These are phyloP conservation scores for Anoplophora glabripennis DNA, from an alignment of 1,140 invertebrate species.

Conservation along the genomic window DNA sequence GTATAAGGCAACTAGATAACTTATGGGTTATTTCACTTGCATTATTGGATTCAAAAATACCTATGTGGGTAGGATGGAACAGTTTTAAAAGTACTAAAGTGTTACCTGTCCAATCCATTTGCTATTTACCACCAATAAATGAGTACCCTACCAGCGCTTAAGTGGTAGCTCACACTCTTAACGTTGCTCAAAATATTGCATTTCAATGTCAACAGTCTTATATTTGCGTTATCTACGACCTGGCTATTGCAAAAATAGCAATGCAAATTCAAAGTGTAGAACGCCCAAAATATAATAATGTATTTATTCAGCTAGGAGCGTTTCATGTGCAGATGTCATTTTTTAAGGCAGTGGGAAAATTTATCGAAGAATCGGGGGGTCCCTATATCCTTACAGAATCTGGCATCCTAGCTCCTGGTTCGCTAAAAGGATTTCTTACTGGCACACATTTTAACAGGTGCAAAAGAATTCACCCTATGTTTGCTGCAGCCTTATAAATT, in stretches of 20 bases:
- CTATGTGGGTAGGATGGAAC: constrained; percentile 44
- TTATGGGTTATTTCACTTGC: constrained; percentile 38
- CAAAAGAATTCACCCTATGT: constrained; percentile 46
- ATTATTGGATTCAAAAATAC: constrained; percentile 34
- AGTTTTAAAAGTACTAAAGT: constrained; percentile 29
- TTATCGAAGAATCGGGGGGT: constrained; percentile 49
- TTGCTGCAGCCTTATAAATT: constrained; percentile 40
- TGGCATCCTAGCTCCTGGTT: constrained; percentile 46
- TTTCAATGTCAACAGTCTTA: constrained; percentile 16
- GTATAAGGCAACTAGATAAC: no score
- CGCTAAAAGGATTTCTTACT: constrained; percentile 44
- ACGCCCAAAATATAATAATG: constrained; percentile 42
- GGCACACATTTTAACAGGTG: constrained; percentile 50
- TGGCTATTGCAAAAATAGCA: constrained; percentile 45
- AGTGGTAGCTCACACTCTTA: constrained; percentile 27
- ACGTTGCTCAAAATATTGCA: constrained; percentile 14
- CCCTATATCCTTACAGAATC: constrained; percentile 47
- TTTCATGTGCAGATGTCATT: constrained; percentile 54
- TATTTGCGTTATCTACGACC: constrained; percentile 42
- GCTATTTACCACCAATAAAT: constrained; percentile 31
- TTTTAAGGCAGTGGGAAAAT: constrained; percentile 52
- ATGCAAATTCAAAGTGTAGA: constrained; percentile 44
- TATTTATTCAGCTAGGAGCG: constrained; percentile 52
- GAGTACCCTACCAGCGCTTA: constrained; percentile 19
- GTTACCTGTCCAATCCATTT: constrained; percentile 34